Evolutionary conservation across 2,888 invertebrate genomes (phyloP).

Genomic region (Alcis repandata): DNA sequence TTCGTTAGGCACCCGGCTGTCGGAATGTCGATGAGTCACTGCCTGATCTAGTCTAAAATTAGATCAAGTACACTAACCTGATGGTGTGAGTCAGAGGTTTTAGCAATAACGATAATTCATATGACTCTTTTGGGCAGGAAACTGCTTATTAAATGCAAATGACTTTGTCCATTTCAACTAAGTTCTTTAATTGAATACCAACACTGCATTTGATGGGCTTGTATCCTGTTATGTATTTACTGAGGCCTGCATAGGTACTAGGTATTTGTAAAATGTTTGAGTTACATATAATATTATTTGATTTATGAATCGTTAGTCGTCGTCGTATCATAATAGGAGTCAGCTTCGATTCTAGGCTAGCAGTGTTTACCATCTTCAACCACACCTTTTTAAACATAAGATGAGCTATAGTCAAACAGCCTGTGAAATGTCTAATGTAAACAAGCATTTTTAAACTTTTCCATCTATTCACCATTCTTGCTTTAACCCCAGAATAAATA

Average conservation of each 20-base stretch:
- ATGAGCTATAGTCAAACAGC: neutral
- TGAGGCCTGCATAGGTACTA: neutral
- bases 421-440: no score
- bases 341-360: no score
- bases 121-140: slow-evolving; percentile 20
- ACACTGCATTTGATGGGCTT: neutral
- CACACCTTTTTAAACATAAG: neutral
- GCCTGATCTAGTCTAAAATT: slow-evolving; percentile 48
- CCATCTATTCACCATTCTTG: no score
- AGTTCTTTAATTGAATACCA: neutral
- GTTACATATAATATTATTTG: neutral
- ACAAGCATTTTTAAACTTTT: no score
- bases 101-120: slow-evolving; percentile 17
- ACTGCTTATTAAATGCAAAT: slow-evolving; percentile 24
- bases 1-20: slow-evolving; percentile 39
- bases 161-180: neutral
- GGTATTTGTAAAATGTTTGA: neutral
- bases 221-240: slow-evolving; percentile 7
- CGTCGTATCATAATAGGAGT: no score
- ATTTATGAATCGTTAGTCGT: no score
- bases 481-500: no score
- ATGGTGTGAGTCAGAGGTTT: slow-evolving; percentile 37
- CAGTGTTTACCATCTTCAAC: neutral
- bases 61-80: slow-evolving; percentile 50
- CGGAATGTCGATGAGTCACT: slow-evolving; percentile 55